Conservation (phyloP, 2,888 invertebrate genomes). For the Aporophyla nigra region DNA sequence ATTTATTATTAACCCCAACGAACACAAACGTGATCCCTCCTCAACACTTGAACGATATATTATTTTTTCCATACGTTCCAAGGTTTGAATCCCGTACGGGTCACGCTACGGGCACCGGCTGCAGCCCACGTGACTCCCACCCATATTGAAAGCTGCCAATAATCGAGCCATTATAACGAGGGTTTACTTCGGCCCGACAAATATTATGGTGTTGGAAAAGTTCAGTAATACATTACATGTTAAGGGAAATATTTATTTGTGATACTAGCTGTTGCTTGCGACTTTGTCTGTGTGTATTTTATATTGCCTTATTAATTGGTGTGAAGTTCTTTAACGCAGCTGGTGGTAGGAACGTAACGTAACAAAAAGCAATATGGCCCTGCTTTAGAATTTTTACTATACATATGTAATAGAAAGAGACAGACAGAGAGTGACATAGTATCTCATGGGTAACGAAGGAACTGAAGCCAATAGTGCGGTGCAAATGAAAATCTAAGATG, state of each 20-base stretch:
- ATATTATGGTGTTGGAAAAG: slow-evolving; percentile 65
- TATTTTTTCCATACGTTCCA: slow-evolving; percentile 52
- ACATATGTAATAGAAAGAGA: too few relatives aligned
- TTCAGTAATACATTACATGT: slow-evolving; percentile 63
- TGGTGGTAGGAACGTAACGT: too few relatives aligned
- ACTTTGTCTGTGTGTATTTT: neutral
- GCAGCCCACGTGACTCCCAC: slow-evolving; percentile 72
- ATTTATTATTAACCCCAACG: slow-evolving; percentile 34
- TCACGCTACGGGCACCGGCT: slow-evolving; percentile 74
- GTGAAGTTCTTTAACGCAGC: too few relatives aligned
- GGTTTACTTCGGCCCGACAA: slow-evolving; percentile 56
- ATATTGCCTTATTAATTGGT: too few relatives aligned
- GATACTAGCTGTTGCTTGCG: neutral
- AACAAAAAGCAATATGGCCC: too few relatives aligned
- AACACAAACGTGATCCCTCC: slow-evolving; percentile 49
- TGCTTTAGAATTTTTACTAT: too few relatives aligned
- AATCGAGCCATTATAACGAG: slow-evolving; percentile 62
- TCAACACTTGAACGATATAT: slow-evolving; percentile 48
- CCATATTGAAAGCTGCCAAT: slow-evolving; percentile 72
- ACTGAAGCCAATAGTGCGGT: too few relatives aligned
- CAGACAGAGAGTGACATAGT: too few relatives aligned
- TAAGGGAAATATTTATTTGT: slow-evolving; percentile 39
- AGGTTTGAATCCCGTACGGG: slow-evolving; percentile 55
- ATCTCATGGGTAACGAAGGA: too few relatives aligned
- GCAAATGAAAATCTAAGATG: too few relatives aligned